These are phyloP conservation scores for Oppia nitens DNA, from an alignment of 1,140 invertebrate species.

Conservation along the genomic window DNA sequence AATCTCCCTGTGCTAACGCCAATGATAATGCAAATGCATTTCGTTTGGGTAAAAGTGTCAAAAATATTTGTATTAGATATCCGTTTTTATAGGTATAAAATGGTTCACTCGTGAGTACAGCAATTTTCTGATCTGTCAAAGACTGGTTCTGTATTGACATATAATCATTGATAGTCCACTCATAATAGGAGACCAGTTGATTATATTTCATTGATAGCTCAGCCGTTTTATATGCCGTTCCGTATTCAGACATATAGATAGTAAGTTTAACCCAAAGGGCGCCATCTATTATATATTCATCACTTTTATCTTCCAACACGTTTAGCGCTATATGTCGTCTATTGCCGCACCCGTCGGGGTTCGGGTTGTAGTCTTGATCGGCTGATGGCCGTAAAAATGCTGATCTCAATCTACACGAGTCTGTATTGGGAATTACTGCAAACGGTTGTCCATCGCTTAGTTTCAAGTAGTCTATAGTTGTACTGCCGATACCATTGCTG, in stretches of 20 bases:
- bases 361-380: not conserved
- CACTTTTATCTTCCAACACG: not conserved
- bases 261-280: slow-evolving; percentile 9
- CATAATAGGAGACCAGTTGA: slow-evolving; percentile 18
- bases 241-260: slow-evolving; percentile 10
- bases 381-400: slow-evolving; percentile 14
- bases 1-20: slow-evolving; percentile 15
- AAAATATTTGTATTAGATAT: slow-evolving; percentile 17
- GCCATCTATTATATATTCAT: slow-evolving; percentile 1
- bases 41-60: slow-evolving; percentile 12
- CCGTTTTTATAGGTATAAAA: slow-evolving; percentile 18
- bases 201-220: slow-evolving; percentile 15
- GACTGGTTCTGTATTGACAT: not conserved
- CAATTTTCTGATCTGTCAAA: not conserved
- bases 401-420: slow-evolving; percentile 17
- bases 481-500: not conserved
- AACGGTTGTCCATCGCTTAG: not conserved
- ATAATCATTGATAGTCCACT: slow-evolving; percentile 17
- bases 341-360: slow-evolving; percentile 18
- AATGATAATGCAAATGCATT: slow-evolving; percentile 17
- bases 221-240: not conserved
- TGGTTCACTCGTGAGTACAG: slow-evolving; percentile 9
- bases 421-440: slow-evolving; percentile 12
- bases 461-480: not conserved
- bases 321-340: slow-evolving; percentile 15